Evolutionary conservation across 2,797 vertebrate species (phyloP), one percentile per base, ranked within the genome.

Genomic region (Sebastes hubbsi): DNA sequence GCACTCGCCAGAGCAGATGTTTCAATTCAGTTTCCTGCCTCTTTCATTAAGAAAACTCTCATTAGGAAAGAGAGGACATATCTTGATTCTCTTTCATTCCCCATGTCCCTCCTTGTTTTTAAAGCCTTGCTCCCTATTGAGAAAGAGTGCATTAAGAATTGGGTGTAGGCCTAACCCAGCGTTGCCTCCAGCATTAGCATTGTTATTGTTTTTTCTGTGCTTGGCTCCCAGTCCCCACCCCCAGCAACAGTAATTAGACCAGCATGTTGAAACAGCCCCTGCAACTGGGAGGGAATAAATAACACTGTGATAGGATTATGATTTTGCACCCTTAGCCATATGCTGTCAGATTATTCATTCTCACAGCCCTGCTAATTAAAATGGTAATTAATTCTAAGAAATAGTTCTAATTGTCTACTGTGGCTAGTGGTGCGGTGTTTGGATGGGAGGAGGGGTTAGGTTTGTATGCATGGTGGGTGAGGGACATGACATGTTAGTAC

Each of bases 341-440:
- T 92, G 91, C 78, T 87, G 74, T 83, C 78, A 83, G 88, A 94
- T 94, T 92, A 93, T 91, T 88, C 74, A 87, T 94, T 93, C 89
- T 89, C 89, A 87, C 85, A 90, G 84, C 72, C 86, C 63, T 81
- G 75, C 82, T 94, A 93, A 95, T 94, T 94, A 94, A 94, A 94
- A 94, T 93, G 87, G 73, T 94, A 94, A 95, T 95, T 91, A 92
- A 93, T 87, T 82, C 78, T 80, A 71, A 76, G 77, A 84, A 87
- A 85, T 76, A 71, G 66, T 79, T 86, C 56, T 86, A 88, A 89
- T 89, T 83, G 62, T 82, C 67, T 75, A 55, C 75, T 72, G 27
- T 84, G 58, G 46, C 12, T 64, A 25, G 30, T 49, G 82, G 46
- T 67, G 11, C 65, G 46, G 46, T 69, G 68, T 79, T 80, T 76